These are phyloP conservation scores for Halisarca cf. caerulea DNA, from an alignment of 37 sponge, comb jelly and placozoan species.

Conservation along the genomic window DNA sequence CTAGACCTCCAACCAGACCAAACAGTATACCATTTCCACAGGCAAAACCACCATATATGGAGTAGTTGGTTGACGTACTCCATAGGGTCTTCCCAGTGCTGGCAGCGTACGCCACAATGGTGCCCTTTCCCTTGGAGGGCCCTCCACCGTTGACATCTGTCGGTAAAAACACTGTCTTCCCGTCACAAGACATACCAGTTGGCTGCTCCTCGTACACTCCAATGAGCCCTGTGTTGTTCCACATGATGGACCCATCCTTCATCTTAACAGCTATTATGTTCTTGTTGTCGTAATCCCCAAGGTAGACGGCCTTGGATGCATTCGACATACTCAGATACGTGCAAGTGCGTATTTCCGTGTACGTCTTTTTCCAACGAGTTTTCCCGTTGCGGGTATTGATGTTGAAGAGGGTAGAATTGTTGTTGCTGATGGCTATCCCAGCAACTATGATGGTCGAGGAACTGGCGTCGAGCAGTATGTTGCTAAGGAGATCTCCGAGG, in stretches of 20 bases:
- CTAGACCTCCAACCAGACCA: background rate
- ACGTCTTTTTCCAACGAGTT: background rate
- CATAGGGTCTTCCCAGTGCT: background rate
- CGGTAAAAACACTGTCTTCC: constrained; percentile 1
- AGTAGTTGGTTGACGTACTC: background rate
- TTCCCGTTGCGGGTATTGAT: constrained; percentile 13
- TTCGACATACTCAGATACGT: background rate
- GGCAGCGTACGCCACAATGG: background rate
- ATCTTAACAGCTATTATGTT: constrained; percentile 10
- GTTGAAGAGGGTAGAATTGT: background rate
- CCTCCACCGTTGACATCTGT: constrained; percentile 29
- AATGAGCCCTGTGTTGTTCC: background rate
- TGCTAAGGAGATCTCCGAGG: background rate
- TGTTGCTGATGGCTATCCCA: background rate
- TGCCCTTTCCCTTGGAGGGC: constrained; percentile 2
- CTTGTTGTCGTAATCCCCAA: constrained; percentile 6
- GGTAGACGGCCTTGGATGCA: background rate
- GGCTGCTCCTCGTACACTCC: background rate
- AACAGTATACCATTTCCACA: background rate
- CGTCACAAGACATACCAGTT: background rate
- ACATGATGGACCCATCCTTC: constrained; percentile 5
- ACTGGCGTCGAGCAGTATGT: background rate
- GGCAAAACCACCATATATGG: constrained; percentile 24
- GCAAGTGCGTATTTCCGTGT: background rate
- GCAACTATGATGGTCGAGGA: constrained; percentile 1